These are phyloP conservation scores for Hyalella azteca DNA, from an alignment of 2,888 invertebrate species.

Conservation along the genomic window DNA sequence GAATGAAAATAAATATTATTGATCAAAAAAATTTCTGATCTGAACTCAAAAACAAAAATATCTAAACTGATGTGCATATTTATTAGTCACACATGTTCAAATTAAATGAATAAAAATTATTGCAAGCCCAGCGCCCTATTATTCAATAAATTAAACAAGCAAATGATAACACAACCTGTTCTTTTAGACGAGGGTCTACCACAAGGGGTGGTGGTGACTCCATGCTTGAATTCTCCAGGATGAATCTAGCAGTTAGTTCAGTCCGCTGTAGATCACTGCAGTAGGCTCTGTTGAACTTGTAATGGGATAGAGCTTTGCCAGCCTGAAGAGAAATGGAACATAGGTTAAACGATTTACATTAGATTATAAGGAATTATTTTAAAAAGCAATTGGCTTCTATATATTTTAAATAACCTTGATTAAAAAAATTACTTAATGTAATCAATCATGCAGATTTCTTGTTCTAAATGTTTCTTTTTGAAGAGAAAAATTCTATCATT, in stretches of 20 bases:
- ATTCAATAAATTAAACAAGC: too few relatives aligned
- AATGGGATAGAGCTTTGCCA: constrained; percentile 39
- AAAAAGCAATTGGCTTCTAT: neutral
- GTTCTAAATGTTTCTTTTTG: neutral
- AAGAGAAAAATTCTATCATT: neutral
- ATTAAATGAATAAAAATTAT: too few relatives aligned
- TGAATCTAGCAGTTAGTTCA: constrained; percentile 40
- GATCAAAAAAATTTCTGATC: too few relatives aligned
- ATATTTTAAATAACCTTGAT: neutral
- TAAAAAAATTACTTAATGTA: neutral
- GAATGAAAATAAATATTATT: neutral
- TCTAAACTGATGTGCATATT: too few relatives aligned
- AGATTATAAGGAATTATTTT: neutral
- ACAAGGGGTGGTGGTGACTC: neutral
- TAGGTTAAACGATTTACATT: too few relatives aligned
- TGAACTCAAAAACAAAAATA: too few relatives aligned
- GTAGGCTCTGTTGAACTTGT: constrained; percentile 42
- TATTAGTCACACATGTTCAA: too few relatives aligned
- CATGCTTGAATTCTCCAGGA: constrained; percentile 36
- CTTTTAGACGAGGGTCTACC: neutral
- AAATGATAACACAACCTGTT: too few relatives aligned
- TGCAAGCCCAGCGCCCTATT: too few relatives aligned
- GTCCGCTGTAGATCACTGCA: constrained; percentile 48
- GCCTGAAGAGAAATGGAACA: constrained; percentile 35
- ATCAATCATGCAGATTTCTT: neutral